Evolutionary conservation across 92 coral and sea anemone species (phyloP), one percentile per base, ranked within the genome.

Genomic region (Pocillopora meandrina): DNA sequence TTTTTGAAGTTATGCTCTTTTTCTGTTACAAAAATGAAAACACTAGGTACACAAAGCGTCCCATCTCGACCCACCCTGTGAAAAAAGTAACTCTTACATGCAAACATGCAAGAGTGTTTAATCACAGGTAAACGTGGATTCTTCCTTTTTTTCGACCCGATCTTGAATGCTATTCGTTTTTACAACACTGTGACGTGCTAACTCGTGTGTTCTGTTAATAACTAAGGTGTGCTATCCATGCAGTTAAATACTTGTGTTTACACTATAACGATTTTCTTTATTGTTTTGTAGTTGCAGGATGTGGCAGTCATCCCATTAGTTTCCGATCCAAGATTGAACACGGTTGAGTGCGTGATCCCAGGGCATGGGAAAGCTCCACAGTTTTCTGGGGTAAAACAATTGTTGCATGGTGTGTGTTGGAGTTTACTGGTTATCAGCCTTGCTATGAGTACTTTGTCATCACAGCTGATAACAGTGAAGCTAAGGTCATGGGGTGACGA

Each of bases 291-390:
- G 49, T 42, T 42, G 49, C 83, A 78, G 73, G 72, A 78, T 61
- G 62, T 64, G 19, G 83, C 83, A 78, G 63, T 78, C 5, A 8
- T 1, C 10, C 60, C 73, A 56, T 21, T 26, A 36, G 13, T 56
- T 23, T 35, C 72, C 16, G 73, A 78, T 9, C 83, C 83, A 62
- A n/a, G 34, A 34, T 18, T 61, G 0, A 77, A 77, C 82, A 77
- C 82, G 52, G 71, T 11, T 15, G 82, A 78, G 61, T 63, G 73
- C 65, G 91, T 90, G 3, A 74, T 78, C 12, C 2, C 60, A 34
- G 89, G 92, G 20, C 92, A 89, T 19, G 87, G 56, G 2, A 84
- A 79, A 34, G 90, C 74, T 67, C 9, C 73, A 18, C 1, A 0
- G 47, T 79, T 79, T 55, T 1, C 83, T 64, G 83, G 61, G 1